A percentile compares a stretch with the other conserved stretches of the same genome.
phyloP scores from a whole-genome alignment of 2,113 vertebrate genomes.

The Pontoporia blainvillei region DNA sequence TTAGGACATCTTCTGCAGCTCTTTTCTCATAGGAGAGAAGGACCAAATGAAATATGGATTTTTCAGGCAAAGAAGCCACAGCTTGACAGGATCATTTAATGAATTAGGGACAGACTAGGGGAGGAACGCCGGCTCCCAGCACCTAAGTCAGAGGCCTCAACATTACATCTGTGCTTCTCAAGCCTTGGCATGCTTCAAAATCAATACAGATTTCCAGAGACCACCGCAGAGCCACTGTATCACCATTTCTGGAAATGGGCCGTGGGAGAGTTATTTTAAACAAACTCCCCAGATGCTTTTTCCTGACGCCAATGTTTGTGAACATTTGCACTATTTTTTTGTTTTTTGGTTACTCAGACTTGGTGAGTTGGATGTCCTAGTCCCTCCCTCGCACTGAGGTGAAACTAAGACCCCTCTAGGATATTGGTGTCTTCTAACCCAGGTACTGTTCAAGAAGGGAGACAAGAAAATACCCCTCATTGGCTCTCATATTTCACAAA shows the following conservation, averaged over 20 bases:
- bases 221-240: not conserved
- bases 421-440: not conserved
- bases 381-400: not conserved
- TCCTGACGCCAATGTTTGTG: not conserved
- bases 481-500: not conserved
- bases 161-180: not conserved
- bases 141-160: not conserved
- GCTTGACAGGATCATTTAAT: not conserved
- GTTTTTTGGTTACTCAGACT: not conserved
- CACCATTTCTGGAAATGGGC: not conserved
- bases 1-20: not conserved
- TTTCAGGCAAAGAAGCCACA: not conserved
- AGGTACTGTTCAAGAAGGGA: not conserved
- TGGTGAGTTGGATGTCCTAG: not conserved
- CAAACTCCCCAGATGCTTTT: not conserved
- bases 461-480: not conserved
- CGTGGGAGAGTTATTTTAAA: not conserved
- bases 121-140: not conserved
- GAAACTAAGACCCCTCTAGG: not conserved
- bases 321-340: not conserved
- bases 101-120: not conserved
- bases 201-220: not conserved
- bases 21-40: not conserved
- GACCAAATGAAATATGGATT: not conserved
- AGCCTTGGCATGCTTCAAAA: not conserved